Evolutionary conservation across 2,113 vertebrate genomes (phyloP), one percentile per base, ranked within the genome.

Genomic region (Turdus rufiventris): DNA sequence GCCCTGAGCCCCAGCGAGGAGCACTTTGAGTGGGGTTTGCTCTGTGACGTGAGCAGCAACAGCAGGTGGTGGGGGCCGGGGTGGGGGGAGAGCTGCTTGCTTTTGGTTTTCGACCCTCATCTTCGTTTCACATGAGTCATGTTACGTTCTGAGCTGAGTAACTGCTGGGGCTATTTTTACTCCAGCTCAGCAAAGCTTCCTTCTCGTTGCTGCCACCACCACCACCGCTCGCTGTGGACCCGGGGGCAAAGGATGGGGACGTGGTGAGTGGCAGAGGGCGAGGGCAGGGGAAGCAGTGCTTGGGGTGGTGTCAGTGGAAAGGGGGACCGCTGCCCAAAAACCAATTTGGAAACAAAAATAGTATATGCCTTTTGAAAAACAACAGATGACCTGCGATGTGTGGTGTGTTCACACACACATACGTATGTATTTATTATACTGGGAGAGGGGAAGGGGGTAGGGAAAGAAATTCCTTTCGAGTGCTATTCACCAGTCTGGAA

Each of bases 111-210:
- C n/a, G 92, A 96, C 95, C 91, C 94, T 96, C 90, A 50, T 96
- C 94, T 96, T 92, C 93, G 90, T 97, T 98, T 97, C 95, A 96
- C 94, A 88, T 98, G 98, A 98, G 97, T 98, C 98, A 98, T 95
- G 97, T 97, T 97, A 97, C 95, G 96, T 97, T 98, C 97, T 96
- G 93, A 97, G 97, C 98, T 98, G 98, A 98, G 97, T 98, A 98
- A 98, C 97, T 97, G 97, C 98, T 97, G 97, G 97, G 95, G 97
- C 97, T 98, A 98, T 98, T 98, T 98, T 98, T 98, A 98, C 96
- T 90, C 87, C 60, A 77, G 96, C 96, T 97, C 91, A 91, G 97
- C 96, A 93, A 93, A 97, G 95, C 97, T 98, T 98, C 97, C 97
- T 98, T 97, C 96, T 97, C 71, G 24, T 93, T 91, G 92, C 96